Base-by-base conservation (phyloP, 2,888 invertebrate genomes). In the Alloplasta piceator region DNA sequence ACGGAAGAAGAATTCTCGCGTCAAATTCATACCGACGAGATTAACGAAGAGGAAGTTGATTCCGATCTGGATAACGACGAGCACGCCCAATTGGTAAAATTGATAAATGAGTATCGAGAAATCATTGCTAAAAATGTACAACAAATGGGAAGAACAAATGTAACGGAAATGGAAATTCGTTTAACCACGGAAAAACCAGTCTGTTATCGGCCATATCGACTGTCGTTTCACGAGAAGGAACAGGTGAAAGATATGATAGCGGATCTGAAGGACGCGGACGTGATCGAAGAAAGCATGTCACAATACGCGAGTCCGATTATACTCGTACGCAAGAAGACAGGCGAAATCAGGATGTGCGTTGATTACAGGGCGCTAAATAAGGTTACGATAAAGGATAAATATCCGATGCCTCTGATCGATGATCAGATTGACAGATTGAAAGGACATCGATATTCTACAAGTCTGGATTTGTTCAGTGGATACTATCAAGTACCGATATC, bases 341-440 rank as follows among this genome's bases (percentile, higher is more conserved):
- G 83, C 10, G 85, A 85, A 64, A 48, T 84, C 12, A 68, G 86
- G 6, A 67, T 87, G 55, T 86, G 86, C 56, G 52, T 88, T 4
- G 88, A 87, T 71, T 91, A 83, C 39, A 71, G 89, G 0, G 16
- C 52, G 6, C 58, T 90, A 6, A 91, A 91, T 77, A 60, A 68
- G 5, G 74, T 83, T 1, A 91, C 90, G 0, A 79, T 88, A 0
- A 87, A 88, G 6, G 88, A 90, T 61, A 78, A 85, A 38, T 88
- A 88, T 70, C 90, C 90, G 0, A 83, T 91, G 81, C 89, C 91
- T 5, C 84, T 85, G 14, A 88, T 92, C 1, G 89, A 91, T 41
- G 92, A 92, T 55, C 84, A 90, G 70, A n/a, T 90, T 5, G 88
- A 89, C 46, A 75, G 84, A 7, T 55, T 91, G 14, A 75, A 83